These are phyloP conservation scores for Ahaetulla prasina DNA, from an alignment of 2,113 vertebrate species.

Conservation along the genomic window DNA sequence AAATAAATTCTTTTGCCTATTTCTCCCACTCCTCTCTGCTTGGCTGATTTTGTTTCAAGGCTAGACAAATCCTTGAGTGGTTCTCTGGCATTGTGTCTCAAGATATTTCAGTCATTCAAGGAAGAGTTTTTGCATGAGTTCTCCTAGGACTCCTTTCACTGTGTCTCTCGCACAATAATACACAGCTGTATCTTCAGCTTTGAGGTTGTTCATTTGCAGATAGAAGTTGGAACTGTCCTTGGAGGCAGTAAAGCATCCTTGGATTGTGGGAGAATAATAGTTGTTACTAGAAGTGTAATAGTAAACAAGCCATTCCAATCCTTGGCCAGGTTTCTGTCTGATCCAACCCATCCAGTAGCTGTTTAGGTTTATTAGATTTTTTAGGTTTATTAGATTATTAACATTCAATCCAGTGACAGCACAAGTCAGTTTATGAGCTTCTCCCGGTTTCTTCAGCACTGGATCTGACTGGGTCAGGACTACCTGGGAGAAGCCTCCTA, in stretches of 20 bases:
- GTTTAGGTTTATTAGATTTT: too few relatives aligned
- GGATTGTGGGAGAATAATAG: accelerated
- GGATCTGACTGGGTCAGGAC: background rate
- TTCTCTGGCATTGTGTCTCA: background rate
- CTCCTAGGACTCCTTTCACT: background rate
- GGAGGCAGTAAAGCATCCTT: conserved; percentile 5
- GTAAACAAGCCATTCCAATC: background rate
- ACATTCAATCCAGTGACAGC: conserved; percentile 26
- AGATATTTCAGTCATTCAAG: background rate
- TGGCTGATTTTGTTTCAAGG: background rate
- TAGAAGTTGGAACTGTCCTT: background rate
- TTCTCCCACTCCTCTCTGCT: background rate
- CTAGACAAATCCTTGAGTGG: background rate
- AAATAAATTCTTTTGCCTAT: background rate
- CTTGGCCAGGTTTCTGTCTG: background rate
- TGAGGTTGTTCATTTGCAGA: conserved; percentile 5
- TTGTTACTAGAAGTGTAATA: accelerated
- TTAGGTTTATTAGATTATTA: too few relatives aligned
- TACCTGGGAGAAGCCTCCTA: background rate
- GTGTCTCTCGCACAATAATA: background rate
- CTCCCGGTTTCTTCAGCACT: background rate
- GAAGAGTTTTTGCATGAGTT: background rate
- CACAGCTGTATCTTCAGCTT: background rate
- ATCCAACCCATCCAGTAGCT: accelerated
- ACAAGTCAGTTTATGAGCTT: background rate